Conservation (phyloP, 1,140 invertebrate species). For the silkworm (Bombyx mori) region ASM3026992v2 NC_085128.1:15925501-15926000, state of each 20-base stretch:
- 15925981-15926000: constrained; percentile 30
- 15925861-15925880: constrained; percentile 62
- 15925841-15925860: constrained; percentile 53
- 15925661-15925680: constrained; percentile 74
- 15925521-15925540: constrained; percentile 16
- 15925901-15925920: constrained; percentile 57
- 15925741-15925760: constrained; percentile 39
- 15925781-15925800: constrained; percentile 54
- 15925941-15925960: constrained; percentile 39
- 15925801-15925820: constrained; percentile 50
- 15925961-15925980: constrained; percentile 30
- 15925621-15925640: constrained; percentile 10
- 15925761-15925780: constrained; percentile 55
- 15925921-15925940: constrained; percentile 62
- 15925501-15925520: constrained; percentile 20
- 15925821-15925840: constrained; percentile 53
- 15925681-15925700: constrained; percentile 68
- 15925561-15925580: constrained; percentile 10
- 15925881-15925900: constrained; percentile 60
- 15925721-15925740: constrained; percentile 56
- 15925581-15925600: constrained; percentile 16
- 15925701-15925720: constrained; percentile 58
- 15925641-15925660: constrained; percentile 22
- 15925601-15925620: constrained; percentile 14
- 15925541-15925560: constrained; percentile 17